phyloP scores from a whole-genome alignment of 2,797 vertebrate species.

The Lacerta viridis region DNA sequence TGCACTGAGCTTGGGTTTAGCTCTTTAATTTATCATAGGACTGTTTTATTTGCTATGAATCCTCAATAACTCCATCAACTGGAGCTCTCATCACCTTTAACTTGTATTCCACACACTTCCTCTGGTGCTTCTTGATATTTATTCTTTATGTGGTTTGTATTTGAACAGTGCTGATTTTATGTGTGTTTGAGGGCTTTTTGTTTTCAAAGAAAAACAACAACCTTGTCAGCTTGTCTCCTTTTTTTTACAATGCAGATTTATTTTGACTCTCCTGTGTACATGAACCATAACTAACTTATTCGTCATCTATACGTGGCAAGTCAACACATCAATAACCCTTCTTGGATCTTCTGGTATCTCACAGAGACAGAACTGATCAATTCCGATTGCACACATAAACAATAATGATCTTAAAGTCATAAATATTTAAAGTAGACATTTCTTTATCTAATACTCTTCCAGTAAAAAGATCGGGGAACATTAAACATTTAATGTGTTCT shows the following conservation, averaged over 20 bases:
- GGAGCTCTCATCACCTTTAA: not conserved
- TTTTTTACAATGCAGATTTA: slow-evolving; percentile 44
- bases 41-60: not conserved
- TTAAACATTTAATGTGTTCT: slow-evolving; percentile 4
- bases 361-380: slow-evolving; percentile 35
- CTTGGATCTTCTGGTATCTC: slow-evolving; percentile 29
- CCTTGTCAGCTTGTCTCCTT: not conserved
- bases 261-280: slow-evolving; percentile 32
- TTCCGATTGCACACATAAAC: slow-evolving; percentile 35
- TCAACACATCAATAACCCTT: slow-evolving; percentile 48
- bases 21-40: slow-evolving; percentile 29
- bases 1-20: slow-evolving; percentile 2
- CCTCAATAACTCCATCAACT: not conserved
- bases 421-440: not conserved
- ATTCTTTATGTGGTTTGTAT: slow-evolving; percentile 45
- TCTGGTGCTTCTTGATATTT: slow-evolving; percentile 35
- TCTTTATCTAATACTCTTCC: slow-evolving; percentile 20
- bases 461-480: slow-evolving; percentile 32
- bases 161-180: slow-evolving; percentile 18
- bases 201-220: not conserved
- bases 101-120: not conserved
- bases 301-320: slow-evolving; percentile 47
- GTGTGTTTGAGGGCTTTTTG: slow-evolving; percentile 48
- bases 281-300: slow-evolving; percentile 19
- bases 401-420: slow-evolving; percentile 20